Evolutionary conservation across 2,797 vertebrate genomes (phyloP), one percentile per base, ranked within the genome.

Genomic region (Melanotaenia maccullochi): DNA sequence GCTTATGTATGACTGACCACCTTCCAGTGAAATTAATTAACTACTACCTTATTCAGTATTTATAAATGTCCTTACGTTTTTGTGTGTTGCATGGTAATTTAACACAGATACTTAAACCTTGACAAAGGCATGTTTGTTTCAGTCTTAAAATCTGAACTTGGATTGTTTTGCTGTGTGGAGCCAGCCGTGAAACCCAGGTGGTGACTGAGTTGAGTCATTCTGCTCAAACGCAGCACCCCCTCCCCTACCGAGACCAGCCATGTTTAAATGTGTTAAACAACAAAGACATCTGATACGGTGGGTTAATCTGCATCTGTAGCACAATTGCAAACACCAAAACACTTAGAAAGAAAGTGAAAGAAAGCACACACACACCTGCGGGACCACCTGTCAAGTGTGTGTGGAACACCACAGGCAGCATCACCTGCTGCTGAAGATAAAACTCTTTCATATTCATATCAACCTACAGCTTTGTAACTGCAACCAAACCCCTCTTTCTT

Each of bases 361-460:
- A 55, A 33, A 40, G 16, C 24, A 40, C 16, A 44, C 47, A 51
- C n/a, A 54, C 71, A 82, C 58, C 72, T 35, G 67, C n/a, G 60
- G 82, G 74, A 78, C 84, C 71, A 81, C 61, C 85, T 86, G 82
- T 90, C 85, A 30, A 30, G 49, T 36, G 81, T 73, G 79, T 52
- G 73, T 47, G 4, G 69, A 65, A 64, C 55, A 24, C 76, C 73
- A 78, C 81, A 71, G 38, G 81, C 78, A 55, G 68, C 78, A 54
- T 84, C 82, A 79, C 75, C 68, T 76, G 57, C 79, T 78, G 9
- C 1, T 22, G 18, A 60, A 71, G 71, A 72, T 66, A 32, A 25
- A 69, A 65, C 30, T 38, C 75, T 89, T 87, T 88, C 84, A 85
- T 85, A 85, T 90, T 86, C 83, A 89, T 72, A 82, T 81, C 79